These are phyloP conservation scores for Hartigia nigra DNA, from an alignment of 2,888 invertebrate species.

Conservation along the genomic window DNA sequence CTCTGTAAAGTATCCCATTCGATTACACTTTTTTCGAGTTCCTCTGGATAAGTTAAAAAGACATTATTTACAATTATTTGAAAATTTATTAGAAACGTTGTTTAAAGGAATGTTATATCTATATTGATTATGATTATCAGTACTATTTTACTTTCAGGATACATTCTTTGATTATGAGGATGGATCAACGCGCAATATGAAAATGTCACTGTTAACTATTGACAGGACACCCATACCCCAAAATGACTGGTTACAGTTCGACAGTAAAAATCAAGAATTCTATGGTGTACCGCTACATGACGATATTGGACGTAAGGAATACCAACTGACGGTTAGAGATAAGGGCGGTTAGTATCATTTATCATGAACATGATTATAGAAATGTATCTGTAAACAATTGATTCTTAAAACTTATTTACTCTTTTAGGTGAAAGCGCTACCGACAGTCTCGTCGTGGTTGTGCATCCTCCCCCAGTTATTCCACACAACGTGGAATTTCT, in stretches of 20 bases:
- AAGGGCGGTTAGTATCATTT: conserved; percentile 42
- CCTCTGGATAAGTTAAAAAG: neutral
- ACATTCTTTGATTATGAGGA: conserved; percentile 93
- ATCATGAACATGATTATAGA: neutral
- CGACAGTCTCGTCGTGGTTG: conserved; percentile 83
- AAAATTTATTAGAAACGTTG: neutral
- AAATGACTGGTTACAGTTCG: conserved; percentile 89
- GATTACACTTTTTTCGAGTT: neutral
- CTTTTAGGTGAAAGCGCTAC: conserved; percentile 71
- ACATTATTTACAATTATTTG: conserved; percentile 1
- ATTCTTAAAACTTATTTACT: conserved; percentile 5
- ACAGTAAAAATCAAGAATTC: conserved; percentile 88
- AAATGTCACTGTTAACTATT: conserved; percentile 78
- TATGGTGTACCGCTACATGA: conserved; percentile 82
- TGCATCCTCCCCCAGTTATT: conserved; percentile 73
- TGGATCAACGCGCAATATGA: conserved; percentile 78
- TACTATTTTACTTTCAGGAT: conserved; percentile 69
- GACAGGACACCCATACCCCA: conserved; percentile 76
- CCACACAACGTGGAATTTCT: conserved; percentile 83
- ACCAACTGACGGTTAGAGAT: conserved; percentile 74
- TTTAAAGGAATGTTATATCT: neutral
- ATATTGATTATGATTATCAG: too few species aligned
- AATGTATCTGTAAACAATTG: neutral
- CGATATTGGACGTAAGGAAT: conserved; percentile 81
- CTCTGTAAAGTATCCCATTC: neutral